Conservation (phyloP, 1,140 invertebrate species). For the Bombyx mori region DNA sequence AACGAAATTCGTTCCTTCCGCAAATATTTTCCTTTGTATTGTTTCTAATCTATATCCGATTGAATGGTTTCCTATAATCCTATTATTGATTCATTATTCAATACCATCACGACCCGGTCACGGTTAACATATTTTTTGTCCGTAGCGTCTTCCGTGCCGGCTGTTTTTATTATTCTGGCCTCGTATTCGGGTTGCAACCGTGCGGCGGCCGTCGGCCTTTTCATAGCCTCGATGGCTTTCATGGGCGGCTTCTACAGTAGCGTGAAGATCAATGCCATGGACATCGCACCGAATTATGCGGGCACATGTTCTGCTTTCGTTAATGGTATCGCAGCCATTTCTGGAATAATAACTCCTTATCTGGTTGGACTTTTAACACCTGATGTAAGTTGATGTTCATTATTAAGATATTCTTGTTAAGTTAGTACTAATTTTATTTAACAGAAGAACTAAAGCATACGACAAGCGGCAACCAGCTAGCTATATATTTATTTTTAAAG, state of each 20-base stretch:
- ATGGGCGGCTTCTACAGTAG: constrained; percentile 84
- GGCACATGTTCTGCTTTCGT: constrained; percentile 89
- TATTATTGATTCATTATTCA: constrained; percentile 4
- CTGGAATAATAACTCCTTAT: constrained; percentile 83
- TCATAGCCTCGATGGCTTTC: constrained; percentile 81
- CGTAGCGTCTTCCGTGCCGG: constrained; percentile 79
- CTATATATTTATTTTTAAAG: too few relatives aligned
- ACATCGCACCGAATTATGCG: constrained; percentile 87
- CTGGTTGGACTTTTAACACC: constrained; percentile 82
- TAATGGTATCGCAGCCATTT: constrained; percentile 85
- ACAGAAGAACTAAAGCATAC: too few relatives aligned
- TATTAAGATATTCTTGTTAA: too few relatives aligned
- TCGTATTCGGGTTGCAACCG: constrained; percentile 85
- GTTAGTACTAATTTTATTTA: too few relatives aligned
- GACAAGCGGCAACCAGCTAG: too few relatives aligned
- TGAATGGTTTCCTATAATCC: too few relatives aligned
- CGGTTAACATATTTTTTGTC: constrained; percentile 34
- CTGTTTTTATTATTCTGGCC: constrained; percentile 84
- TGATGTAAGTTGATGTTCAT: constrained; percentile 70
- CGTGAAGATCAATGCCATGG: constrained; percentile 85
- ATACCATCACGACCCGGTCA: constrained; percentile 9
- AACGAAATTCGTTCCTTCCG: too few relatives aligned
- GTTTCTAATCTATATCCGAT: too few relatives aligned
- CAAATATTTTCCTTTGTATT: too few relatives aligned
- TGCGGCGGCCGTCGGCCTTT: constrained; percentile 73